Base-by-base conservation (phyloP, 2,888 invertebrate genomes). In the Yponomeuta cagnagella region DNA sequence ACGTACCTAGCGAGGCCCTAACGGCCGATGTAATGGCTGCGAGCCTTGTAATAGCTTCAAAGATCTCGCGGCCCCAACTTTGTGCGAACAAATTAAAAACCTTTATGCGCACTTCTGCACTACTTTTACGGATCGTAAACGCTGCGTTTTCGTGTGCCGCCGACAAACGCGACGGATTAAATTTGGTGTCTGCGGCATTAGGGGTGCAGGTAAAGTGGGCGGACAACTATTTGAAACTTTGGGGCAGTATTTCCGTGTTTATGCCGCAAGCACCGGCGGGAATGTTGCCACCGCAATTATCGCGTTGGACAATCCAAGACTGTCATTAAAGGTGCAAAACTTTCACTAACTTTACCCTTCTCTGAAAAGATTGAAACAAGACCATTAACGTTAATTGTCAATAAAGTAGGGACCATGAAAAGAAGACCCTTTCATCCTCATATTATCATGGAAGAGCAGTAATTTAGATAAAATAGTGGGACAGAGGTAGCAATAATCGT, bases 71-170 rank as follows among this genome's bases (percentile, higher is more conserved):
- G 77, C 75, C 78, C 72, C 80, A 82, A 80, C 82, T 85, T 81
- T 79, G 77, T 80, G 80, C 79, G 82, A 84, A 82, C 84, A 88
- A 90, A 90, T 90, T 89, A 90, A 89, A 90, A 90, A 88, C 83
- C 83, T 83, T 82, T 82, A 85, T 79, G 79, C 76, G 72, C 76
- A 73, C 75, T 78, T 76, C 77, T 76, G 74, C 76, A 77, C 77
- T 79, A 80, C 75, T 79, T 78, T 76, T 78, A 58, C 75, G 74
- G 75, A 77, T 76, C 74, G 74, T 77, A 75, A 79, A 76, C 74
- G 75, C 74, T 70, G 73, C 70, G 63, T 72, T 65, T 63, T 12
- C n/a, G 69, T 63, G 64, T 71, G 15, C 43, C 68, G 66, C 68
- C 52, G 23, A 33, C 63, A n/a, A 69, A 66, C 43, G 48, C 43